Evolutionary conservation across 2,797 vertebrate genomes (phyloP).

Genomic region (Eidolon dupreanum): DNA sequence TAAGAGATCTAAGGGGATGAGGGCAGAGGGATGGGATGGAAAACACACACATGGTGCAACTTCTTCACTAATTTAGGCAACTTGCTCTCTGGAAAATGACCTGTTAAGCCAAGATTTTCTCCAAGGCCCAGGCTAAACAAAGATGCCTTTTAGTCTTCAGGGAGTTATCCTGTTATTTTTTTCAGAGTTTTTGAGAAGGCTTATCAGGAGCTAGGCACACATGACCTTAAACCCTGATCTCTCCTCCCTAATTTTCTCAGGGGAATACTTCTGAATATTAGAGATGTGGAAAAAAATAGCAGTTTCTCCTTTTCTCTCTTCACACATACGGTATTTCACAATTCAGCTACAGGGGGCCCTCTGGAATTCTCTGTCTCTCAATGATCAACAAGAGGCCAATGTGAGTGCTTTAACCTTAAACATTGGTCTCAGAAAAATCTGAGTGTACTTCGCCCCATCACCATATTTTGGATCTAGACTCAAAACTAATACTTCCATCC

Average conservation of each 20-base stretch:
- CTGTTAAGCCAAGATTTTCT: background rate
- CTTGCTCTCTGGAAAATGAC: constrained; percentile 11
- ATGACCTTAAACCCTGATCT: background rate
- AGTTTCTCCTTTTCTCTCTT: background rate
- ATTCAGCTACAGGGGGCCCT: constrained; percentile 8
- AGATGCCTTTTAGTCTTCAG: background rate
- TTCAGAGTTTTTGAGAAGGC: constrained; percentile 8
- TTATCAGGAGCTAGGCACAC: background rate
- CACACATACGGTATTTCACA: constrained; percentile 44
- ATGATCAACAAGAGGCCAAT: background rate
- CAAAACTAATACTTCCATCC: background rate
- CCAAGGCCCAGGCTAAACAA: background rate
- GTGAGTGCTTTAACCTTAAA: constrained; percentile 5
- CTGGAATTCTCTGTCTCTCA: constrained; percentile 31
- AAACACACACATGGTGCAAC: background rate
- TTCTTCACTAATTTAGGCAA: constrained; percentile 14
- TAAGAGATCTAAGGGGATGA: background rate
- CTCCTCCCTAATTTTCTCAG: background rate
- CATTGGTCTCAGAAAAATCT: background rate
- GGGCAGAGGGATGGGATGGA: background rate
- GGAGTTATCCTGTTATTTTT: background rate
- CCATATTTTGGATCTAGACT: constrained; percentile 24
- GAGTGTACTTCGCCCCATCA: background rate
- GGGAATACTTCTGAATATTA: constrained; percentile 32
- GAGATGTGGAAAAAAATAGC: background rate